phyloP scores from a whole-genome alignment of 2,113 vertebrate species.

The Chinchilla lanigera region DNA sequence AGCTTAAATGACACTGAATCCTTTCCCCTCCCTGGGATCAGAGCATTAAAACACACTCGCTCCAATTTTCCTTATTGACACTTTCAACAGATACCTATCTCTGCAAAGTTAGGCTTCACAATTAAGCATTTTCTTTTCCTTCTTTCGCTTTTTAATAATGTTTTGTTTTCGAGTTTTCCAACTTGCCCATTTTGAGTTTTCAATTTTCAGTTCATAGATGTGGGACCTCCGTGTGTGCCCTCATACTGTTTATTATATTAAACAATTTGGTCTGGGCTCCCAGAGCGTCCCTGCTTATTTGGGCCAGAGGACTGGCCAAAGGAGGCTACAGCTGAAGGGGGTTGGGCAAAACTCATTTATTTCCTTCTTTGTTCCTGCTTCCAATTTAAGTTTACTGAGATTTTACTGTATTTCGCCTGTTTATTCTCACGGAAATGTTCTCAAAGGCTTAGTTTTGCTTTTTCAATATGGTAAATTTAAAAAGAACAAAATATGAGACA shows the following conservation, averaged over 20 bases:
- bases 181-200: slow-evolving; percentile 68
- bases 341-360: slow-evolving; percentile 10
- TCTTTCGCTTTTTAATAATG: slow-evolving; percentile 67
- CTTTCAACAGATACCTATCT: neutral
- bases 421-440: slow-evolving; percentile 48
- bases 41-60: neutral
- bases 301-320: slow-evolving; percentile 53
- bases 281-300: slow-evolving; percentile 59
- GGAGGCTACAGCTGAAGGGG: neutral
- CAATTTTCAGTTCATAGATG: slow-evolving; percentile 69
- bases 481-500: neutral
- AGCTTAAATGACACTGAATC: neutral
- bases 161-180: slow-evolving; percentile 65
- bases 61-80: neutral
- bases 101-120: neutral
- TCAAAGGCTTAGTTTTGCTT: slow-evolving; percentile 57
- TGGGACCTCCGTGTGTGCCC: slow-evolving; percentile 56
- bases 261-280: slow-evolving; percentile 56
- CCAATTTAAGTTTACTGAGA: slow-evolving; percentile 64
- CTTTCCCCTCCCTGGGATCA: slow-evolving; percentile 5
- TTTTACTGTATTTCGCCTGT: slow-evolving; percentile 63
- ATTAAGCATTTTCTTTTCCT: slow-evolving; percentile 42
- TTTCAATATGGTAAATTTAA: slow-evolving; percentile 16
- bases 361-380: slow-evolving; percentile 42
- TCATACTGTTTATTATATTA: slow-evolving; percentile 73